phyloP scores from a whole-genome alignment of 2,113 vertebrate genomes.

The Hystrix cristata region DNA sequence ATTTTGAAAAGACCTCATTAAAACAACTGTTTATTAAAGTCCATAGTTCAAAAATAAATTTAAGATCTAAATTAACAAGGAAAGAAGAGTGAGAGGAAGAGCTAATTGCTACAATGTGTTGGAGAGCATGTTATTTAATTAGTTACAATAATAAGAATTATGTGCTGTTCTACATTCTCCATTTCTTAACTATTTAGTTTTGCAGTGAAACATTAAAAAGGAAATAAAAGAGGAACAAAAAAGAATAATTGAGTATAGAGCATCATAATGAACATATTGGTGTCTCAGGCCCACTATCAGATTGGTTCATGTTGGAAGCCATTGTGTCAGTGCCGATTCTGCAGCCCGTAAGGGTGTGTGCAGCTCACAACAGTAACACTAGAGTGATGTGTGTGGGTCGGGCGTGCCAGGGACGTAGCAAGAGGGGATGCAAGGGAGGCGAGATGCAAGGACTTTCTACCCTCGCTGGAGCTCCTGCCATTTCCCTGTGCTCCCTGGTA shows the following conservation, averaged over 20 bases:
- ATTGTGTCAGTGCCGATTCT: neutral
- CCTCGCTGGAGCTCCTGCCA: fast-evolving
- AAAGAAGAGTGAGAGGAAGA: slow-evolving; percentile 56
- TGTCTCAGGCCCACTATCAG: neutral
- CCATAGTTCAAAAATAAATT: slow-evolving; percentile 76
- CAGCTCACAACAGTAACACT: too few relatives aligned
- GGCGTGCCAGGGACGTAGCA: fast-evolving
- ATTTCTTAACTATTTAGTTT: slow-evolving; percentile 75
- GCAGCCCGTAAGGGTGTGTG: fast-evolving
- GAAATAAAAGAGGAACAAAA: slow-evolving; percentile 49
- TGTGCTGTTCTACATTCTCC: slow-evolving; percentile 17
- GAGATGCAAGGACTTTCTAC: fast-evolving
- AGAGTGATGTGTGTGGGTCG: neutral
- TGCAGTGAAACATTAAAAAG: slow-evolving; percentile 25
- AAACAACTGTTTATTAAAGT: slow-evolving; percentile 36
- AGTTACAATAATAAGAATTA: slow-evolving; percentile 65
- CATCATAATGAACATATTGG: neutral
- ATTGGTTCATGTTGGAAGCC: neutral
- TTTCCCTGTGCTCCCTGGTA: fast-evolving
- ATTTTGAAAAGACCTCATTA: slow-evolving; percentile 63
- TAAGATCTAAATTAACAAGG: slow-evolving; percentile 68
- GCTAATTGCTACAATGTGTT: slow-evolving; percentile 31
- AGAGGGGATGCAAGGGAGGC: fast-evolving
- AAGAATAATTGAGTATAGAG: neutral
- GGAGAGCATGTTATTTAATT: slow-evolving; percentile 72